A percentile compares a stretch with the other conserved stretches of the same genome.
phyloP scores from a whole-genome alignment of 2,113 vertebrate species.

The Pipra filicauda region DNA sequence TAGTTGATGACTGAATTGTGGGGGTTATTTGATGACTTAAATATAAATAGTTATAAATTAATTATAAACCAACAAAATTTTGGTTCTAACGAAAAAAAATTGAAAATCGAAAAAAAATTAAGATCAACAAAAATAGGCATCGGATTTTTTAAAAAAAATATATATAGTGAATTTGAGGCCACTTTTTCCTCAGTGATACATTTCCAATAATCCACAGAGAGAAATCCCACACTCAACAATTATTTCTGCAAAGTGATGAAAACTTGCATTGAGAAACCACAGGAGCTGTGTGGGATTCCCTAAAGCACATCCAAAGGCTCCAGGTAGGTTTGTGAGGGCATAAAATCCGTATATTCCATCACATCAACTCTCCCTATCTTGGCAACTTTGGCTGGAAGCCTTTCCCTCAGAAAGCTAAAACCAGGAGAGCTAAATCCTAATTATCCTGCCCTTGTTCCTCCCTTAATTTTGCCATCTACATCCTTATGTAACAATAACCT shows the following conservation, averaged over 20 bases:
- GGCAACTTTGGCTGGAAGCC: neutral
- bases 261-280: neutral
- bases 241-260: rapidly evolving
- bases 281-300: neutral
- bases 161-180: neutral
- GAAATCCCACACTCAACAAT: neutral
- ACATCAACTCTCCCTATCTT: neutral
- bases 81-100: neutral
- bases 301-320: neutral
- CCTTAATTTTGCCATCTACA: neutral
- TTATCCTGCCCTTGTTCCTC: neutral
- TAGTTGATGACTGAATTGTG: neutral
- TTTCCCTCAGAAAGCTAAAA: neutral
- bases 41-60: neutral
- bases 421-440: neutral
- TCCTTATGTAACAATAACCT: neutral
- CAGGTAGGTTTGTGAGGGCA: neutral
- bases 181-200: neutral
- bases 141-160: neutral
- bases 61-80: too few relatives aligned
- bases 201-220: neutral
- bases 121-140: rapidly evolving
- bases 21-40: neutral
- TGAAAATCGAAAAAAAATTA: neutral
- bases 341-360: neutral